These are phyloP conservation scores for Distichodus sexfasciatus DNA, from an alignment of 2,797 vertebrate species.

Conservation along the genomic window DNA sequence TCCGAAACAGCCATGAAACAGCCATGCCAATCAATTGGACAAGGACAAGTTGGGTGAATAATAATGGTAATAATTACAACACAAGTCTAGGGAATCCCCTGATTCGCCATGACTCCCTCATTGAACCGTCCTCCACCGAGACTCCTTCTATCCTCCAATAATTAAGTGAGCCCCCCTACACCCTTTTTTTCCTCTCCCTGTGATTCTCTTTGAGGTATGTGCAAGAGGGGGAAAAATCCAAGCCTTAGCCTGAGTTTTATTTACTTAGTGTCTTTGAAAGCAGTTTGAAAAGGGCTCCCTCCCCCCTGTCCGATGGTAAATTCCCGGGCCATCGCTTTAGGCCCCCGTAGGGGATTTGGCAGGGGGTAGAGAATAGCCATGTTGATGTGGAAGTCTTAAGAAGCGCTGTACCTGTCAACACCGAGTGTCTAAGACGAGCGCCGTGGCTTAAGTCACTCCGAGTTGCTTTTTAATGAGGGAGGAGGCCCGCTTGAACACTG, in stretches of 20 bases:
- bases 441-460: conserved; percentile 75
- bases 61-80: conserved; percentile 70
- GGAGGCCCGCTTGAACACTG: conserved; percentile 61
- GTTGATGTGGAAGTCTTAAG: conserved; percentile 74
- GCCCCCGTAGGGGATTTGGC: conserved; percentile 64
- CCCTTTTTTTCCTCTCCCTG: not conserved
- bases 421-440: conserved; percentile 53
- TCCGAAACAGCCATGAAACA: conserved; percentile 63
- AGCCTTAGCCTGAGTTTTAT: conserved; percentile 37
- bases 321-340: conserved; percentile 43
- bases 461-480: conserved; percentile 68
- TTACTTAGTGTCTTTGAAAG: conserved; percentile 37
- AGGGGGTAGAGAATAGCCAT: conserved; percentile 67
- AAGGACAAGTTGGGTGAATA: conserved; percentile 62
- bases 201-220: conserved; percentile 30
- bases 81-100: conserved; percentile 56
- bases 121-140: conserved; percentile 52
- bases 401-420: conserved; percentile 75
- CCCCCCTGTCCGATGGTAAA: conserved; percentile 50
- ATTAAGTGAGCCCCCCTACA: conserved; percentile 44
- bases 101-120: conserved; percentile 61
- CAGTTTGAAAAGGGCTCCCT: conserved; percentile 41
- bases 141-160: conserved; percentile 42
- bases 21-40: conserved; percentile 68
- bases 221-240: conserved; percentile 1